phyloP scores from a whole-genome alignment of 2,797 vertebrate genomes.

The Myiotriccus ornatus region DNA sequence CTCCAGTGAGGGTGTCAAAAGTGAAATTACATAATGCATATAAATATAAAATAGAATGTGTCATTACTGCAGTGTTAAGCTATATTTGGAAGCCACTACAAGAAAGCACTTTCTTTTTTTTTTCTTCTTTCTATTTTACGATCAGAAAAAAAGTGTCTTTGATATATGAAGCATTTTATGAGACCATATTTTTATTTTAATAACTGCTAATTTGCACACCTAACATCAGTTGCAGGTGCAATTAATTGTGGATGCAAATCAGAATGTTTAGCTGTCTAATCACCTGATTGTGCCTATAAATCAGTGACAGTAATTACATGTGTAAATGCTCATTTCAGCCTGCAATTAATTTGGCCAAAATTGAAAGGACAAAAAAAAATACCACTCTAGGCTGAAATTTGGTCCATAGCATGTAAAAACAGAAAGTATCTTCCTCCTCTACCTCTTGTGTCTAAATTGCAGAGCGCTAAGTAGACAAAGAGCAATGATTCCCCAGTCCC shows the following conservation, averaged over 20 bases:
- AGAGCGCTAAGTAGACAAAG: constrained; percentile 47
- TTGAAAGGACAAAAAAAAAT: constrained; percentile 24
- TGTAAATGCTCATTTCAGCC: constrained; percentile 45
- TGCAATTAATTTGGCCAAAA: constrained; percentile 48
- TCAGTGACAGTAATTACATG: constrained; percentile 49
- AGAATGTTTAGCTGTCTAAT: constrained; percentile 46
- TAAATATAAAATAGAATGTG: constrained; percentile 31
- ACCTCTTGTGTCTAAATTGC: neutral
- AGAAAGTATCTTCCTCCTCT: constrained; percentile 18
- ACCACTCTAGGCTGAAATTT: constrained; percentile 8
- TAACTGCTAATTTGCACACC: constrained; percentile 55
- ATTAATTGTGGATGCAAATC: constrained; percentile 50
- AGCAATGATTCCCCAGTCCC: constrained; percentile 45
- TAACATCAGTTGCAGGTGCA: constrained; percentile 7
- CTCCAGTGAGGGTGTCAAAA: neutral
- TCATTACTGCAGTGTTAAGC: constrained; percentile 44
- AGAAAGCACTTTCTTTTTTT: neutral
- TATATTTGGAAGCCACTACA: constrained; percentile 8
- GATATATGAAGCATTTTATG: constrained; percentile 34
- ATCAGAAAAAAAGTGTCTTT: neutral
- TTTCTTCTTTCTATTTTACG: neutral
- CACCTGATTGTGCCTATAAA: constrained; percentile 37
- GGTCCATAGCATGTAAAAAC: neutral
- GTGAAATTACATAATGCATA: constrained; percentile 34
- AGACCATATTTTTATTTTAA: constrained; percentile 33